These are phyloP conservation scores for human (Homo sapiens) DNA, from an alignment of 2,113 vertebrate species.

Conservation along the genomic window DNA sequence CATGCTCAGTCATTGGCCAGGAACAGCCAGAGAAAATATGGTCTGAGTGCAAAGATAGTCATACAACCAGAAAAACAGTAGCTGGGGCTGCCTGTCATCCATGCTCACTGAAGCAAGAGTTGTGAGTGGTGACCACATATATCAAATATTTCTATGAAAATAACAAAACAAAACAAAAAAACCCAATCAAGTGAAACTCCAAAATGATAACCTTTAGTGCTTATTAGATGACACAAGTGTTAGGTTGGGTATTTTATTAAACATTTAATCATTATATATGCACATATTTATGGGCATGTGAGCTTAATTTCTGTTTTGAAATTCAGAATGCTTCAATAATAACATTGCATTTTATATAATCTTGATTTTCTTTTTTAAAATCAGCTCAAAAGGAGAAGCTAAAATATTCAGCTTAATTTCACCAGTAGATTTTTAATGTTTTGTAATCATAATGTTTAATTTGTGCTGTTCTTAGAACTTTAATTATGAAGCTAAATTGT, in stretches of 20 bases:
- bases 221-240: too few species aligned
- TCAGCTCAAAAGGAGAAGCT: constrained; percentile 63
- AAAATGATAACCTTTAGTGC: too few species aligned
- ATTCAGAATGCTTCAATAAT: too few species aligned
- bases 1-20: fast-evolving
- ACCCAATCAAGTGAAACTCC: background rate
- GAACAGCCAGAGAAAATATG: background rate
- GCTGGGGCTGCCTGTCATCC: background rate
- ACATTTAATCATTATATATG: too few species aligned
- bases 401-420: constrained; percentile 73
- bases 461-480: constrained; percentile 84
- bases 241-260: too few species aligned
- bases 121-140: background rate
- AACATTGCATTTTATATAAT: too few species aligned
- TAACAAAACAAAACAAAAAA: background rate
- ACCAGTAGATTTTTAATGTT: constrained; percentile 81
- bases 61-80: fast-evolving
- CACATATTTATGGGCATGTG: too few species aligned
- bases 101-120: background rate
- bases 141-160: background rate
- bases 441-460: constrained; percentile 86
- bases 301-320: too few species aligned
- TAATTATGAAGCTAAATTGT: constrained; percentile 82
- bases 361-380: constrained; percentile 57
- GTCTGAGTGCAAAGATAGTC: background rate